Percentiles rank a stretch among this genome's conserved stretches.
phyloP scores from a whole-genome alignment of 2,888 invertebrate species.

The Dryobota labecula region DNA sequence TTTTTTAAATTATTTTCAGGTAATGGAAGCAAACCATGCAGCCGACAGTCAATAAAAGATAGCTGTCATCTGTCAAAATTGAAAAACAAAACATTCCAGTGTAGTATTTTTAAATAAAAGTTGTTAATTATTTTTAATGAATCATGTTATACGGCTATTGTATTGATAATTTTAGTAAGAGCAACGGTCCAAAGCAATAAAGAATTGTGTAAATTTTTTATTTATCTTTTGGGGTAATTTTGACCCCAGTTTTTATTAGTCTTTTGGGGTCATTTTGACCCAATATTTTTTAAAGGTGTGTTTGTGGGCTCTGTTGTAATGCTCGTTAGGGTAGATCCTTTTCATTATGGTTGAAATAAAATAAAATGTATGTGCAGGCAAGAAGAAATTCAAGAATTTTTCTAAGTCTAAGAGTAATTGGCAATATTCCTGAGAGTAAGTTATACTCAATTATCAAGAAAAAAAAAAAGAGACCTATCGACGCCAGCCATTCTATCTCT shows the following conservation, averaged over 20 bases:
- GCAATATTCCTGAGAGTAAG: neutral
- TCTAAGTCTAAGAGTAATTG: neutral
- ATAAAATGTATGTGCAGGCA: neutral
- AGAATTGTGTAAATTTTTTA: slow-evolving; percentile 11
- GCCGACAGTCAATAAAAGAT: slow-evolving; percentile 73
- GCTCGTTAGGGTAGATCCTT: no score
- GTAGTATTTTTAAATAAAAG: slow-evolving; percentile 42
- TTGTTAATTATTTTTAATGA: slow-evolving; percentile 47
- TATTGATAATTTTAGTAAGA: slow-evolving; percentile 36
- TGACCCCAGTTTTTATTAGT: neutral
- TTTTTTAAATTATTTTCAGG: slow-evolving; percentile 72
- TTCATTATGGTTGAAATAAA: neutral
- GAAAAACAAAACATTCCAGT: slow-evolving; percentile 23
- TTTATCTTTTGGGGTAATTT: neutral
- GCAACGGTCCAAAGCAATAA: slow-evolving; percentile 44
- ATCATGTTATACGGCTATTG: slow-evolving; percentile 32
- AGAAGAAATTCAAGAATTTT: neutral
- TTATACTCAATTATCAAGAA: neutral
- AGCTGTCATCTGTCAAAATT: neutral
- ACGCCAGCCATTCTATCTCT: no score
- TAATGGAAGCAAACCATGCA: slow-evolving; percentile 74
- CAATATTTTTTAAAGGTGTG: neutral
- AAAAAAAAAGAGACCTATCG: neutral
- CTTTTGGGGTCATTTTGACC: neutral
- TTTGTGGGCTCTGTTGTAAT: neutral